Conservation (phyloP, 2,797 vertebrate species). For the Peromyscus aztecus region DNA sequence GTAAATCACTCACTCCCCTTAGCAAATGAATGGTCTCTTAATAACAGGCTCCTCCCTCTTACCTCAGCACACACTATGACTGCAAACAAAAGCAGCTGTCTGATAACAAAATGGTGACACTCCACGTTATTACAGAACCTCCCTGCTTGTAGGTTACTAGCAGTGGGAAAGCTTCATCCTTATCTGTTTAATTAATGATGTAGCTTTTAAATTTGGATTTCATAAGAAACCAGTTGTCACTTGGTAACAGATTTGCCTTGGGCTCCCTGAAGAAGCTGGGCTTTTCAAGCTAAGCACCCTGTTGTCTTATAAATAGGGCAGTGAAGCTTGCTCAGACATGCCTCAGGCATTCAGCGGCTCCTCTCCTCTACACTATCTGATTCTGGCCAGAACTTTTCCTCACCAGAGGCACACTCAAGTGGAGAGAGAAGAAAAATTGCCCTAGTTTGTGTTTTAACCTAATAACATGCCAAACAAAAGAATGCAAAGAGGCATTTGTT, state of each 20-base stretch:
- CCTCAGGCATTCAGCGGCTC: conserved; percentile 57
- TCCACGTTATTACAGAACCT: background rate
- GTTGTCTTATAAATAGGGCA: conserved; percentile 79
- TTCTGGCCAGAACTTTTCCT: conserved; percentile 57
- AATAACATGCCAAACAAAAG: conserved; percentile 6
- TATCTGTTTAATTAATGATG: conserved; percentile 82
- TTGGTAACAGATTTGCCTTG: conserved; percentile 80
- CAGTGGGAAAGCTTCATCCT: conserved; percentile 53
- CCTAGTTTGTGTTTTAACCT: background rate
- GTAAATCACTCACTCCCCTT: background rate
- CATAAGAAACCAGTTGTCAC: conserved; percentile 77
- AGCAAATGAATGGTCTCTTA: conserved; percentile 48
- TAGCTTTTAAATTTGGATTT: conserved; percentile 77
- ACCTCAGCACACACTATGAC: background rate
- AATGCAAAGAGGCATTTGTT: background rate
- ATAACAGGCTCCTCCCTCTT: background rate
- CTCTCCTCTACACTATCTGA: conserved; percentile 40
- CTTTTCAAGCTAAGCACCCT: conserved; percentile 74
- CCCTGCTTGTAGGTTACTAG: conserved; percentile 38
- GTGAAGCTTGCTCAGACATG: conserved; percentile 74
- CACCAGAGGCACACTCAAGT: conserved; percentile 21
- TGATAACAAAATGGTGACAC: background rate
- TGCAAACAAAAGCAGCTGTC: conserved; percentile 1
- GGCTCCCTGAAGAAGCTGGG: conserved; percentile 69
- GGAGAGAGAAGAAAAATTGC: conserved; percentile 16